Percentiles rank a stretch among this genome's conserved stretches.
Conservation (phyloP, 2,113 vertebrate genomes). For the Geococcyx californianus region DNA sequence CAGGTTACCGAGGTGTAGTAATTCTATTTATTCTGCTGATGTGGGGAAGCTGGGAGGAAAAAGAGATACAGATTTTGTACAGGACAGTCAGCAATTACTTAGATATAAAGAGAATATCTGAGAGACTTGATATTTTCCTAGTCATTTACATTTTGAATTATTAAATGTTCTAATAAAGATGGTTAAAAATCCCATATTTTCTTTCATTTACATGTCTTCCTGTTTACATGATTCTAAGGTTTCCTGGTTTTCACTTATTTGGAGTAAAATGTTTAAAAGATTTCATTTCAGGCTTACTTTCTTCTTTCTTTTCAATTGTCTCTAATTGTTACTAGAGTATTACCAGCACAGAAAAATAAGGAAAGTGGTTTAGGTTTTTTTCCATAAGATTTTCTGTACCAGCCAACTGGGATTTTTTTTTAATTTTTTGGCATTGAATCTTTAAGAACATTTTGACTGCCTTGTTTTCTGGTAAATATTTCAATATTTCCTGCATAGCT, state of each 20-base stretch:
- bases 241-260: not conserved
- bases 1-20: not conserved
- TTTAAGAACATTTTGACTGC: not conserved
- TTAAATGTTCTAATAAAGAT: not conserved
- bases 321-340: not conserved
- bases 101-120: not conserved
- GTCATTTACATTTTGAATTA: not conserved
- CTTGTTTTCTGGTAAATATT: not conserved
- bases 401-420: not conserved
- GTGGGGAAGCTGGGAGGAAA: not conserved
- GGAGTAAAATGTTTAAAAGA: not conserved
- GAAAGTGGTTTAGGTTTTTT: not conserved
- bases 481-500: not conserved
- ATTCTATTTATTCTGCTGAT: constrained; percentile 20
- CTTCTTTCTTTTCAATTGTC: not conserved
- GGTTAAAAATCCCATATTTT: no score
- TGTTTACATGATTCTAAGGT: not conserved
- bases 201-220: not conserved
- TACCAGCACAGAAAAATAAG: not conserved
- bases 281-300: not conserved
- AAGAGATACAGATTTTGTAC: not conserved
- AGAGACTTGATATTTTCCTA: not conserved
- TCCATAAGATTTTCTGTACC: not conserved
- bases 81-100: constrained; percentile 23
- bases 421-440: not conserved